Percentiles rank a stretch among this genome's conserved stretches.
Conservation (phyloP, 2,797 vertebrate genomes). For the Podargus strigoides region DNA sequence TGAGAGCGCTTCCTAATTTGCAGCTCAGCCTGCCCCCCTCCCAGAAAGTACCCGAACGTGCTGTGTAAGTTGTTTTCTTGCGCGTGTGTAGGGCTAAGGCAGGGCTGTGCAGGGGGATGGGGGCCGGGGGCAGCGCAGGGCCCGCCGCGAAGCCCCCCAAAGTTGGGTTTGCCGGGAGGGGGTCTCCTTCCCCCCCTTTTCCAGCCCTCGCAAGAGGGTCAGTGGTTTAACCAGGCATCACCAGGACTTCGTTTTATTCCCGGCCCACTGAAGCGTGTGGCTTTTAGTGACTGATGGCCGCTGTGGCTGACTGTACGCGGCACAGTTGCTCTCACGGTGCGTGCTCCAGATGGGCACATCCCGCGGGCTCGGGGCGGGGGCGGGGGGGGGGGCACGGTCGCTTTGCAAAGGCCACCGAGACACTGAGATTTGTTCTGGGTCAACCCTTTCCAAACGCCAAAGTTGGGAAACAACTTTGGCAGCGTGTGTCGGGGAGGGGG, state of each 20-base stretch:
- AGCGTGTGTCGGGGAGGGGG: slow-evolving; percentile 5
- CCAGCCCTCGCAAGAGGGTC: slow-evolving; percentile 9
- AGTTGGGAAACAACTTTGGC: slow-evolving; percentile 31
- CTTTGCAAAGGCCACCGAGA: slow-evolving; percentile 38
- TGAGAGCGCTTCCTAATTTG: neutral
- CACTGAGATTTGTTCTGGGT: slow-evolving; percentile 52
- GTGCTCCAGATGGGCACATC: slow-evolving; percentile 53
- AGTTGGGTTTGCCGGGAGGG: neutral
- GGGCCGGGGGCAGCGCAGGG: neutral
- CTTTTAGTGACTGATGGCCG: slow-evolving; percentile 40
- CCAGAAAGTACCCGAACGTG: neutral
- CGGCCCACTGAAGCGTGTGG: slow-evolving; percentile 45
- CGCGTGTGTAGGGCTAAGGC: too few relatives aligned
- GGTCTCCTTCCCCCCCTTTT: neutral
- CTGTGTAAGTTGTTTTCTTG: neutral
- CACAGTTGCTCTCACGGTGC: slow-evolving; percentile 47
- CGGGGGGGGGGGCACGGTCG: neutral
- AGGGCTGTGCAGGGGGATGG: too few relatives aligned
- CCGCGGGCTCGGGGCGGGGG: slow-evolving; percentile 17
- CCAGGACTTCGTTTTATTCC: slow-evolving; percentile 47
- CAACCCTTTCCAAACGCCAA: slow-evolving; percentile 22
- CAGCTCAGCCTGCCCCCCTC: neutral
- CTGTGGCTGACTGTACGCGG: slow-evolving; percentile 26
- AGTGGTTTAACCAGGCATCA: slow-evolving; percentile 57
- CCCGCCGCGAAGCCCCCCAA: neutral